These are phyloP conservation scores for Agrotis exclamationis DNA, from an alignment of 2,888 invertebrate genomes.

Conservation along the genomic window DNA sequence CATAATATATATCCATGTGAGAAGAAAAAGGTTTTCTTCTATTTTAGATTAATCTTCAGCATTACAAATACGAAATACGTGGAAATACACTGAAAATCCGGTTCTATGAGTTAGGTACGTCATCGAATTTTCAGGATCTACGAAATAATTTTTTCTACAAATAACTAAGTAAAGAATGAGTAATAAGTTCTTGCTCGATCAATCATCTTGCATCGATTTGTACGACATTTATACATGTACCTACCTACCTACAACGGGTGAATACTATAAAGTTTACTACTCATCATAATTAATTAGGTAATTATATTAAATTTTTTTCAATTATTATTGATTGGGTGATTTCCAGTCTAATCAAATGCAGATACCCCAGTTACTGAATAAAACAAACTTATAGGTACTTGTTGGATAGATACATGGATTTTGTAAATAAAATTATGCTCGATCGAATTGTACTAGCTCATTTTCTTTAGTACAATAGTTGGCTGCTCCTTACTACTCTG, in stretches of 20 bases:
- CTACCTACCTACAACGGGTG: background rate
- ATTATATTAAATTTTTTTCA: no score
- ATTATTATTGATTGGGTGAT: background rate
- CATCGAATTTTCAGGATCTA: background rate
- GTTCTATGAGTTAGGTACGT: background rate
- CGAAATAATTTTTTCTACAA: background rate
- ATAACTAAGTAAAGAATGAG: background rate
- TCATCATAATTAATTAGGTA: background rate
- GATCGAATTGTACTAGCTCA: background rate
- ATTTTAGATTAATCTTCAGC: background rate
- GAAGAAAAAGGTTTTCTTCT: background rate
- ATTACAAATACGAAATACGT: background rate
- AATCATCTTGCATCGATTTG: constrained; percentile 1
- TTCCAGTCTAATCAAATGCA: background rate
- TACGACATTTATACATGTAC: background rate
- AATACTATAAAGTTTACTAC: background rate
- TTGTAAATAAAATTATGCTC: no score
- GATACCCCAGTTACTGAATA: background rate
- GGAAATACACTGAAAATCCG: background rate
- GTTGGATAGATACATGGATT: no score
- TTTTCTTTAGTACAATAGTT: background rate
- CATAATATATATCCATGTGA: background rate
- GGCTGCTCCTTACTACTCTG: background rate
- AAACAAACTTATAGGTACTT: no score
- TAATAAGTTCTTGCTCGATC: constrained; percentile 14